Conservation (phyloP, 2,113 vertebrate genomes). For the Ondatra zibethicus region DNA sequence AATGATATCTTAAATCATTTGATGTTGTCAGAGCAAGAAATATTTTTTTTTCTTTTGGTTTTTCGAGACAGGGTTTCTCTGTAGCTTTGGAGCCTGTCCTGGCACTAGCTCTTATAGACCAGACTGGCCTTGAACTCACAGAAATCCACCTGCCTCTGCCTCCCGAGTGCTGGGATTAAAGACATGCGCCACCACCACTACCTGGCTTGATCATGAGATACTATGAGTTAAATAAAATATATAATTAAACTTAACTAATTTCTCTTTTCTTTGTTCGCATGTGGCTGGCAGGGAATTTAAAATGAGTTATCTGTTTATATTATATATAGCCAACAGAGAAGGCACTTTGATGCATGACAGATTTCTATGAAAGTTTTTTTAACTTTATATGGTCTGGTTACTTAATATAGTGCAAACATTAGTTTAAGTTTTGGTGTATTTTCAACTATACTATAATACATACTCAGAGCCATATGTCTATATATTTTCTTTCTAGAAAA, state of each 20-base stretch:
- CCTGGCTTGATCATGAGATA: not conserved
- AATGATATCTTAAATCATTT: not conserved
- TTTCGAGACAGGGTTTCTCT: no score
- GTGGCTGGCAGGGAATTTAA: constrained; percentile 15
- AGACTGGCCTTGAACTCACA: no score
- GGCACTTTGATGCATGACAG: not conserved
- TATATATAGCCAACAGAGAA: not conserved
- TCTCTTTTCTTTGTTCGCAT: not conserved
- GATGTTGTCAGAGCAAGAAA: not conserved
- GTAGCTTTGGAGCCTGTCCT: no score
- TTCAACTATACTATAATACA: not conserved
- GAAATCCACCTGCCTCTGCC: no score
- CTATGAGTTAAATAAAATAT: constrained; percentile 32
- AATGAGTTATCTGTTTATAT: constrained; percentile 13
- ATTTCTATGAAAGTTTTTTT: constrained; percentile 44
- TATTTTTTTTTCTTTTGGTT: not conserved
- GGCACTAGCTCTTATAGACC: no score
- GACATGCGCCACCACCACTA: no score
- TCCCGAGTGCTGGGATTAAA: no score
- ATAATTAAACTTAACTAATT: constrained; percentile 45
- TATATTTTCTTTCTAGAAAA: constrained; percentile 34
- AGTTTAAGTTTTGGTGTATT: constrained; percentile 39
- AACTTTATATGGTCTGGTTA: constrained; percentile 36
- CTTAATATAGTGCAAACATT: not conserved
- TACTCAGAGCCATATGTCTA: constrained; percentile 18